Evolutionary conservation across 1,140 invertebrate species (phyloP).

Genomic region (Rhynchophorus ferrugineus): DNA sequence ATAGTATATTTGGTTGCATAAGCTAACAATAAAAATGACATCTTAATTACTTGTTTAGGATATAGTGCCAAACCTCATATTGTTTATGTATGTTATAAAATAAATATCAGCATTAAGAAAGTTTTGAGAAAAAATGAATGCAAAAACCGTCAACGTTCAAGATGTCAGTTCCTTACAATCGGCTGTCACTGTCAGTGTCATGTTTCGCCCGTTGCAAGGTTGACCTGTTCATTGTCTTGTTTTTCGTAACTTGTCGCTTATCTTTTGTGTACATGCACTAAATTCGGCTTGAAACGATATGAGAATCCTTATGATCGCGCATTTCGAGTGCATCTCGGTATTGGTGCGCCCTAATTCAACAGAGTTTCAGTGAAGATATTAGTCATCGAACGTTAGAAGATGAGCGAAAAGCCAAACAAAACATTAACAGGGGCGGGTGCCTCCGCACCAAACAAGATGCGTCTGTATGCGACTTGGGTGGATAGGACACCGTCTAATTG

Average conservation of each 20-base stretch:
- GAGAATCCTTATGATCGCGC: background rate
- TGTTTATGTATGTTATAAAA: no score
- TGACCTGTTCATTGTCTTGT: background rate
- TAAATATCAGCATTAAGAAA: no score
- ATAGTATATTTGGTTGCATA: no score
- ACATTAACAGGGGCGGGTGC: slow-evolving; percentile 23
- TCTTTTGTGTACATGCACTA: background rate
- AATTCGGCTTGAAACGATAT: background rate
- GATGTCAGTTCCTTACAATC: background rate
- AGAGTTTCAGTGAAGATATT: background rate
- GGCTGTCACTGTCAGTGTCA: background rate
- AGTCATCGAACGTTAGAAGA: slow-evolving; percentile 8
- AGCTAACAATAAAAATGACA: no score
- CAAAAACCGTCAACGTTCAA: background rate
- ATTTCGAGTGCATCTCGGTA: background rate
- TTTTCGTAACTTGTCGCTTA: background rate
- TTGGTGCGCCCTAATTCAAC: background rate
- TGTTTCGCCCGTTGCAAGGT: background rate
- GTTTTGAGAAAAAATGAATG: no score
- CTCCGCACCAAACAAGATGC: slow-evolving; percentile 69
- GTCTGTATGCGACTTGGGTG: slow-evolving; percentile 95
- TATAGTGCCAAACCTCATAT: no score
- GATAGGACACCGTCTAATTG: slow-evolving; percentile 94
- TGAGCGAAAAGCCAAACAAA: slow-evolving; percentile 28
- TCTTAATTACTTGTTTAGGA: no score